Evolutionary conservation across 2,888 invertebrate genomes (phyloP), one percentile per base, ranked within the genome.

Genomic region (Athalia cordata): DNA sequence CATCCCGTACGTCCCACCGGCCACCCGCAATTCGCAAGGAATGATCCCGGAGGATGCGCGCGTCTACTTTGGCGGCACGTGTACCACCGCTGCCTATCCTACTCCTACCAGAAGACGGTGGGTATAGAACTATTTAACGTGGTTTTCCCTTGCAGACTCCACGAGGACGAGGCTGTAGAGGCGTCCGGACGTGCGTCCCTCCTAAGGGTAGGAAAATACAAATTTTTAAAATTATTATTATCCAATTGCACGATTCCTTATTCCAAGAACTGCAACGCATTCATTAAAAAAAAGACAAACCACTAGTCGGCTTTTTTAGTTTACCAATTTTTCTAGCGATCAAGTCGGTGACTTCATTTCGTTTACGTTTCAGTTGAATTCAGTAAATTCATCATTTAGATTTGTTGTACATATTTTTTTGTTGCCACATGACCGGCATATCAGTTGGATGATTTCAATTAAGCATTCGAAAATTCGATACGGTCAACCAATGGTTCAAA

Each of bases 71-170:
- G 70, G 45, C 70, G 57, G 70, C 70, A 70, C 70, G 70, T 70
- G 70, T 70, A 70, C 70, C 70, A 70, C 70, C 70, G 70, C 57
- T 55, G n/a, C 50, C 66, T 67, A 67, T 50, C 70, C 67, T 68
- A 52, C 52, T 52, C 45, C 57, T 70, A 68, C 52, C 50, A 47
- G 43, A 47, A 43, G 55, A 68, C 57, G 13, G 57, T 57, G 43
- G 59, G 70, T 70, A 59, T 55, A 55, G 29, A 47, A 57, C 57
- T 55, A 57, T 70, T 57, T 70, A 70, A 70, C 70, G 70, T 70
- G 70, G 57, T 57, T 70, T 59, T 55, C 70, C 70, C 52, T 45
- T 70, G 70, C 70, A 55, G 70, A 70, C 15, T 70, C 70, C 70
- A 70, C 70, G 70, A 59, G 70, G 70, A 55, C 59, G 55, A 68